These are phyloP conservation scores for Drosophila busckii DNA, from an alignment of 1,140 invertebrate species.

Conservation along the genomic window DNA sequence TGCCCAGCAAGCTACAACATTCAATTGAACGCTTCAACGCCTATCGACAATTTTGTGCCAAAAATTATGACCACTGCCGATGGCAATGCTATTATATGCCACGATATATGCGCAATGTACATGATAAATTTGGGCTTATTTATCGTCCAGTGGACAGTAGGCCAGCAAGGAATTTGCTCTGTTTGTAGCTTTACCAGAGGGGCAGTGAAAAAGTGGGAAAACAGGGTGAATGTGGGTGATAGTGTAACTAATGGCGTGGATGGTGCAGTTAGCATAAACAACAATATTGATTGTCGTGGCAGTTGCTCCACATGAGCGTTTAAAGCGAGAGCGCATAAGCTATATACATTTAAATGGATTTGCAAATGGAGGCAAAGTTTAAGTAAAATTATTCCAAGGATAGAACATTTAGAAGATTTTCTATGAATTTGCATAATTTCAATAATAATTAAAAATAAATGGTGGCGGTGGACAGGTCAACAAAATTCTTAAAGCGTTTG, in stretches of 20 bases:
- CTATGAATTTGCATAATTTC: too few species aligned
- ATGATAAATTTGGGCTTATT: constrained; percentile 75
- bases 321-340: too few species aligned
- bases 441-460: too few species aligned
- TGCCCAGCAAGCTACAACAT: constrained; percentile 48
- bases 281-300: constrained; percentile 34
- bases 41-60: constrained; percentile 74
- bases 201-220: not conserved
- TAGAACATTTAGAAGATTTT: too few species aligned
- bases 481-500: too few species aligned
- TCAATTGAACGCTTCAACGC: constrained; percentile 77
- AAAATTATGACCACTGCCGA: constrained; percentile 69
- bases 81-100: constrained; percentile 63
- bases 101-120: constrained; percentile 67
- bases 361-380: too few species aligned
- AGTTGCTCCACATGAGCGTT: constrained; percentile 49
- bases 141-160: constrained; percentile 56
- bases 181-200: constrained; percentile 43
- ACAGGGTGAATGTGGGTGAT: constrained; percentile 4
- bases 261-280: constrained; percentile 56
- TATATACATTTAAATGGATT: too few species aligned
- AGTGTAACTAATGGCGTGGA: constrained; percentile 54
- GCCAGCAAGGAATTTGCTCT: constrained; percentile 37
- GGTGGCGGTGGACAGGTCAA: too few species aligned
- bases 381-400: too few species aligned